These are phyloP conservation scores for Drosophila ustulata DNA, from an alignment of 2,888 invertebrate species.

Conservation along the genomic window DNA sequence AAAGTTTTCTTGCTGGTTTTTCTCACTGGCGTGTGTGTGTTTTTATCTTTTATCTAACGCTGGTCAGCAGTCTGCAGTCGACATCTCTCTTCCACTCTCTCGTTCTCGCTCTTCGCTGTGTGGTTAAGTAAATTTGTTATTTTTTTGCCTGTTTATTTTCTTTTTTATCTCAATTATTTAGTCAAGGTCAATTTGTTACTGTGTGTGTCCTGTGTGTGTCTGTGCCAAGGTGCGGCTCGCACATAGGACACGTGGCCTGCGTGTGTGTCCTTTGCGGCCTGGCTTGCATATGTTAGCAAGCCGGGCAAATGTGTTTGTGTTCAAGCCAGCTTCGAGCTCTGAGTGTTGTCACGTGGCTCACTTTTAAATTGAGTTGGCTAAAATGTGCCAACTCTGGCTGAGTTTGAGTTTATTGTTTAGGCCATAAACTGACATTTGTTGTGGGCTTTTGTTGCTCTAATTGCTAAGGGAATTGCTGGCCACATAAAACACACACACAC, in stretches of 20 bases:
- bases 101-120: conserved; percentile 21
- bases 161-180: conserved; percentile 64
- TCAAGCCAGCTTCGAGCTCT: conserved; percentile 20
- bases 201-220: conserved; percentile 9
- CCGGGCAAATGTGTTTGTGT: conserved; percentile 19
- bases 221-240: conserved; percentile 33
- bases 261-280: conserved; percentile 48
- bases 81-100: conserved; percentile 9
- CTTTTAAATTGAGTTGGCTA: conserved; percentile 62
- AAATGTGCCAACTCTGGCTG: conserved; percentile 20
- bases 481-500: conserved; percentile 15
- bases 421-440: conserved; percentile 51
- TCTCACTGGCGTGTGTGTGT: conserved; percentile 23
- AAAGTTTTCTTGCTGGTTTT: conserved; percentile 53
- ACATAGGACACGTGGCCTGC: conserved; percentile 40
- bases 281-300: conserved; percentile 47
- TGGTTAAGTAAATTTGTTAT: conserved; percentile 57
- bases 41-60: conserved; percentile 55
- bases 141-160: conserved; percentile 12
- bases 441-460: conserved; percentile 31
- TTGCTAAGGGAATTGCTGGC: conserved; percentile 48
- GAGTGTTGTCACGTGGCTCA: conserved; percentile 59
- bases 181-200: conserved; percentile 64
- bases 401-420: conserved; percentile 47
- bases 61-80: conserved; percentile 37